Conservation (phyloP, 2,113 vertebrate species). For the Fulmarus glacialis region DNA sequence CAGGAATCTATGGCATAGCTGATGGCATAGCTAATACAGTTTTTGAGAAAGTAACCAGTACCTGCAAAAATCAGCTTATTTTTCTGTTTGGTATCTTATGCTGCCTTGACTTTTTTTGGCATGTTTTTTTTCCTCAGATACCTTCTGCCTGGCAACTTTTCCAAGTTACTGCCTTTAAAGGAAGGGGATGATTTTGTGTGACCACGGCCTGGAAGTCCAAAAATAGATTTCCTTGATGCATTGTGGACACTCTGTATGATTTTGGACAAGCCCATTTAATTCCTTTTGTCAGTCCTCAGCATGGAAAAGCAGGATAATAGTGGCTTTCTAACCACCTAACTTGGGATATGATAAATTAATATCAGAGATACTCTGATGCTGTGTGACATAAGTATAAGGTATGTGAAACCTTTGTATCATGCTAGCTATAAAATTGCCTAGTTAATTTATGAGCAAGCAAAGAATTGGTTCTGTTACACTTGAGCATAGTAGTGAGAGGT, state of each 20-base stretch:
- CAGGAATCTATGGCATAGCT: background rate
- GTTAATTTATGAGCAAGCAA: background rate
- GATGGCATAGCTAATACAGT: background rate
- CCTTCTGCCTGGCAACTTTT: background rate
- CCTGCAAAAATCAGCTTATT: background rate
- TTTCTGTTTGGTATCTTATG: background rate
- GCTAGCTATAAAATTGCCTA: background rate
- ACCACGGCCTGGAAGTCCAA: background rate
- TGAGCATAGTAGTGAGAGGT: background rate
- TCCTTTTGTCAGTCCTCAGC: too few species aligned
- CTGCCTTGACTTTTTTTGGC: background rate
- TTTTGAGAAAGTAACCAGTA: background rate
- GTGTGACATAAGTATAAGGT: background rate
- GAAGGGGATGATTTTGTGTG: background rate
- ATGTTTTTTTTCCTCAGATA: background rate
- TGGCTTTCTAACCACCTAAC: background rate
- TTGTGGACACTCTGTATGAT: background rate
- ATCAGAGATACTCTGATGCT: background rate
- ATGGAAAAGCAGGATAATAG: too few species aligned
- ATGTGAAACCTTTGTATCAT: too few species aligned
- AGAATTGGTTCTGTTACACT: background rate
- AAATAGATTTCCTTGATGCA: background rate
- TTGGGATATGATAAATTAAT: background rate
- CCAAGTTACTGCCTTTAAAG: background rate
- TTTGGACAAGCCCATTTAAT: background rate